These are phyloP conservation scores for Nasonia giraulti DNA, from an alignment of 1,140 invertebrate genomes.

Conservation along the genomic window DNA sequence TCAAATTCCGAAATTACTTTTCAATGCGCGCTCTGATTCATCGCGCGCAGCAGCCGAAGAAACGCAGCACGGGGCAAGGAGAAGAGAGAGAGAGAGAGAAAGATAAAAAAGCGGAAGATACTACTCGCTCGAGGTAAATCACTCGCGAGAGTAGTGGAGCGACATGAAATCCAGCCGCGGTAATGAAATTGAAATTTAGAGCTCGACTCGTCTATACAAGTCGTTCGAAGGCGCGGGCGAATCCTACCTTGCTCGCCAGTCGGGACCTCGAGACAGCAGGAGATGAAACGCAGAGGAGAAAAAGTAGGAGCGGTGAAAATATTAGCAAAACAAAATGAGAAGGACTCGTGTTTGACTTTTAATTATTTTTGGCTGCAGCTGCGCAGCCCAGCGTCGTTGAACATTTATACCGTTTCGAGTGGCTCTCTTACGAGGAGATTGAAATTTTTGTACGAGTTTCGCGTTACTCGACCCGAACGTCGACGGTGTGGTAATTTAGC, in stretches of 20 bases:
- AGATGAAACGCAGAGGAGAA: slow-evolving; percentile 11
- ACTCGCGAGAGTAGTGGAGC: slow-evolving; percentile 5
- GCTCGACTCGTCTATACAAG: slow-evolving; percentile 18
- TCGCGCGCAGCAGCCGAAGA: not conserved
- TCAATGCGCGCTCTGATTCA: slow-evolving; percentile 37
- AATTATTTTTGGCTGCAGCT: slow-evolving; percentile 23
- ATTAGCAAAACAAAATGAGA: not conserved
- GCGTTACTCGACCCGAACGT: no score
- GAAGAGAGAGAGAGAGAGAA: not conserved
- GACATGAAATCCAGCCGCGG: slow-evolving; percentile 36
- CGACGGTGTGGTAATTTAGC: no score
- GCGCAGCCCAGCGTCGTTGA: not conserved
- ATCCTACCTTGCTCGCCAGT: not conserved
- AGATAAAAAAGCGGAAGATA: slow-evolving; percentile 16
- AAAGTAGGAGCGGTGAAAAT: slow-evolving; percentile 5
- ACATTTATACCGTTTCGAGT: not conserved
- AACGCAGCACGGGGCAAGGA: not conserved
- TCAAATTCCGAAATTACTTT: slow-evolving; percentile 47
- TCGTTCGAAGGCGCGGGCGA: not conserved
- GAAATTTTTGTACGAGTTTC: not conserved
- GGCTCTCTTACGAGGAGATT: not conserved
- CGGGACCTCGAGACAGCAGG: slow-evolving; percentile 8
- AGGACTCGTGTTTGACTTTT: slow-evolving; percentile 2
- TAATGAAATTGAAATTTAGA: slow-evolving; percentile 51
- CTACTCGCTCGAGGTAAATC: slow-evolving; percentile 38